A percentile compares a stretch with the other conserved stretches of the same genome.
Conservation (phyloP, 2,797 vertebrate genomes). For the Lycodopsis pacificus region DNA sequence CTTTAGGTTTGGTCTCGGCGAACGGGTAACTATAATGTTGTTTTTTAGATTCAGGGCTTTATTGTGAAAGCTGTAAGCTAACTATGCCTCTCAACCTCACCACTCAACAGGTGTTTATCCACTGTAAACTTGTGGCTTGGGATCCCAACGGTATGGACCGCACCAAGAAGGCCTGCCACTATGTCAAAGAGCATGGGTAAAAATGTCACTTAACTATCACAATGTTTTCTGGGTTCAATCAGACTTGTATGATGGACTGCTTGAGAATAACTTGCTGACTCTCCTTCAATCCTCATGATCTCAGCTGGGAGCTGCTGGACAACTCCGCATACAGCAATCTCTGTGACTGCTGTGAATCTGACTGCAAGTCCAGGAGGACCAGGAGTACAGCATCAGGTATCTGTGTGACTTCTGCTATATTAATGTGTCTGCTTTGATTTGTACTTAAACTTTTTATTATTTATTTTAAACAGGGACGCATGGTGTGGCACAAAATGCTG, state of each 20-base stretch:
- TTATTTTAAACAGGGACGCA: conserved; percentile 31
- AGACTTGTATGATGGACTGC: not conserved
- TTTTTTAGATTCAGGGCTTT: not conserved
- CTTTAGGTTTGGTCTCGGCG: conserved; percentile 78
- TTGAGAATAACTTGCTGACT: not conserved
- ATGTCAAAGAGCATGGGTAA: conserved; percentile 69
- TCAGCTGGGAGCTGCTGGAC: conserved; percentile 83
- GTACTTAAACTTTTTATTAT: not conserved
- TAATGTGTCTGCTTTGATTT: not conserved
- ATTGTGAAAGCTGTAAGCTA: not conserved
- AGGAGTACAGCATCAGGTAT: conserved; percentile 70
- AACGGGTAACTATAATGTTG: conserved; percentile 63
- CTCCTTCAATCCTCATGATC: not conserved
- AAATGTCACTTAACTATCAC: not conserved
- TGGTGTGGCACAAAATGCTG: conserved; percentile 50
- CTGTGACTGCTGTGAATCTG: conserved; percentile 82
- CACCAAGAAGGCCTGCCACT: conserved; percentile 85
- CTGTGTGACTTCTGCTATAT: rapidly evolving
- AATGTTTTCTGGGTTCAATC: not conserved
- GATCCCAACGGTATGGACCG: conserved; percentile 65
- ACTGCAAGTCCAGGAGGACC: conserved; percentile 68
- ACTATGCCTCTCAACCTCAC: not conserved
- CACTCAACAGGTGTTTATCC: conserved; percentile 83
- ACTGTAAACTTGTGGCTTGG: conserved; percentile 84
- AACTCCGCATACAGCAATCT: conserved; percentile 63